These are phyloP conservation scores for Anthrax anthrax DNA, from an alignment of 2,888 invertebrate species.

Conservation along the genomic window DNA sequence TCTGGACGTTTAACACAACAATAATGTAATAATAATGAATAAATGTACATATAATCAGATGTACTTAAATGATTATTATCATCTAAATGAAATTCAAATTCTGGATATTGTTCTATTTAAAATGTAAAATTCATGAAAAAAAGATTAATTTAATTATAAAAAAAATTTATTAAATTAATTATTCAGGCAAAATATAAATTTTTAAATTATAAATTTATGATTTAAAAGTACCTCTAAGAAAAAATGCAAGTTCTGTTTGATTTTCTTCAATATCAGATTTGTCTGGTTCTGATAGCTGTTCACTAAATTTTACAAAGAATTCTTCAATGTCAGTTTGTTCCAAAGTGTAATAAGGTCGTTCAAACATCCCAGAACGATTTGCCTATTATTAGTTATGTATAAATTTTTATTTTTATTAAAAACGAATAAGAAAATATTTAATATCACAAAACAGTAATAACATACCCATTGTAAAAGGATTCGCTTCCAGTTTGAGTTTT, in stretches of 20 bases:
- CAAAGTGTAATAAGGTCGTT: conserved; percentile 17
- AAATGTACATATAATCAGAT: conserved; percentile 26
- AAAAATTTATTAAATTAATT: neutral
- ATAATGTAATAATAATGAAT: conserved; percentile 28
- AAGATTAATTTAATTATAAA: neutral
- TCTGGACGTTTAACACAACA: conserved; percentile 25
- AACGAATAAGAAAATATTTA: neutral
- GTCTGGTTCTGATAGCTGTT: conserved; percentile 6
- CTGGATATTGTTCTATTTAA: conserved; percentile 22
- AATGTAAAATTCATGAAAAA: neutral
- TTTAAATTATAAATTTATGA: neutral
- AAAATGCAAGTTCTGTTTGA: conserved; percentile 15
- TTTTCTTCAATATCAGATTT: conserved; percentile 5
- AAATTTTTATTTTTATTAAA: too few species aligned
- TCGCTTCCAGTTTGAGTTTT: conserved; percentile 9
- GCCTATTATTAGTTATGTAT: conserved; percentile 15
- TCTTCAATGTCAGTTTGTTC: conserved; percentile 26
- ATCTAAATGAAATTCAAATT: conserved; percentile 20
- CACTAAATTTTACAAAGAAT: conserved; percentile 20
- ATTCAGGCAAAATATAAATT: too few species aligned
- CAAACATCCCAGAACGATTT: conserved; percentile 20
- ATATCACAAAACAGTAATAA: neutral
- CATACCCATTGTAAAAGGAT: conserved; percentile 8
- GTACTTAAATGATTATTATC: conserved; percentile 17
- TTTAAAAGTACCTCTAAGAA: neutral